phyloP scores from a whole-genome alignment of 2,888 invertebrate genomes.

The Stomorhina lunata region DNA sequence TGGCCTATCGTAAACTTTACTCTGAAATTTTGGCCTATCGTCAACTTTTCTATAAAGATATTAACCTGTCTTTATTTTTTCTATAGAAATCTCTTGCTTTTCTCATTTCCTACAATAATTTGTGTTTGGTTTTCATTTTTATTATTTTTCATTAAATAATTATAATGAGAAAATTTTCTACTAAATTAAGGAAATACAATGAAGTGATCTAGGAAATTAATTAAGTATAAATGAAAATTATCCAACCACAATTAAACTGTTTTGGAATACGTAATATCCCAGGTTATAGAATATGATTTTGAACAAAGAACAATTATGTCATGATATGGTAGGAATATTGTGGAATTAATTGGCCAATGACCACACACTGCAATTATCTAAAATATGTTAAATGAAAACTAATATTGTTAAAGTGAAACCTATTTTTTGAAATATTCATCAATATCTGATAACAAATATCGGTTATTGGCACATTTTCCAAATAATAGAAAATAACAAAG shows the following conservation, averaged over 20 bases:
- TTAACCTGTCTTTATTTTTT: too few species aligned
- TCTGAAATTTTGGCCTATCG: too few species aligned
- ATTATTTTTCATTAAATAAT: too few species aligned
- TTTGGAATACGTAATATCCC: not conserved
- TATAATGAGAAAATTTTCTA: not conserved
- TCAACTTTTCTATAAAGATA: too few species aligned
- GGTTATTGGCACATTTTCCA: constrained; percentile 44
- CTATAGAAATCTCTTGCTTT: too few species aligned
- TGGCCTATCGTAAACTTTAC: too few species aligned
- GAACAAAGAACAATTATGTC: not conserved
- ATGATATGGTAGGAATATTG: not conserved
- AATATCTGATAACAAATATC: constrained; percentile 28
- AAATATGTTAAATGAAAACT: not conserved
- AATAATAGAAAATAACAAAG: not conserved
- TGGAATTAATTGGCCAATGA: not conserved
- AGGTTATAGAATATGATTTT: not conserved
- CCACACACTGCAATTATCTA: not conserved
- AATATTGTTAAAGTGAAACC: not conserved
- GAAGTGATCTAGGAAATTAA: too few species aligned
- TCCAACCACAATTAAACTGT: not conserved
- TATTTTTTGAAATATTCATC: not conserved
- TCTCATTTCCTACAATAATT: too few species aligned
- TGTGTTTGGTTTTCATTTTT: too few species aligned
- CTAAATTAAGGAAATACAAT: not conserved
- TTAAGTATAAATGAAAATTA: too few species aligned